Conservation (phyloP, 2,113 vertebrate genomes). For the Charadrius vociferus region DNA sequence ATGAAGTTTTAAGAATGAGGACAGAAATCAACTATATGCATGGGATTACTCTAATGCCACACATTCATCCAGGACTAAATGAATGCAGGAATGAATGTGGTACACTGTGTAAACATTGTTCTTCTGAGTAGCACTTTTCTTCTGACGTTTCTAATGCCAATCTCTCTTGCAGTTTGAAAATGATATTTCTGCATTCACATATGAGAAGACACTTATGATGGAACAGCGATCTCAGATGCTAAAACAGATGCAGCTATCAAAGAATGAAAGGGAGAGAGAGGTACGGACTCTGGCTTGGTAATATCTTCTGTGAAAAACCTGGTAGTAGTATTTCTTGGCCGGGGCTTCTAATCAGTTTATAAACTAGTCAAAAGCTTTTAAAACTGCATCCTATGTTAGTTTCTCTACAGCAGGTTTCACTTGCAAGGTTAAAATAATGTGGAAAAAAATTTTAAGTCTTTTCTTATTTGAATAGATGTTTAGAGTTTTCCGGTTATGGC, state of each 20-base stretch:
- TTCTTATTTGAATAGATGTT: not conserved
- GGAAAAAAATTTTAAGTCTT: not conserved
- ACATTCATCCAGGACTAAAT: not conserved
- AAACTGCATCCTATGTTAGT: not conserved
- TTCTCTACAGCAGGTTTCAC: not conserved
- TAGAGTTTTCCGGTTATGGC: not conserved
- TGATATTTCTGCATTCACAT: slow-evolving; percentile 97
- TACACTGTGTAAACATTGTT: not conserved
- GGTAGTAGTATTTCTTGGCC: not conserved
- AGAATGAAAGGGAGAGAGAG: slow-evolving; percentile 92
- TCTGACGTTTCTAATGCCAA: not conserved
- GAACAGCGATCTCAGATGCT: slow-evolving; percentile 97
- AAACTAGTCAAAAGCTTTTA: not conserved
- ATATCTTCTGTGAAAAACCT: not conserved
- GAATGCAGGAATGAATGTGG: not conserved
- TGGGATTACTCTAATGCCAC: not conserved
- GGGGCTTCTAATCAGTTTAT: not conserved
- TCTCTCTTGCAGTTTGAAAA: slow-evolving; percentile 85
- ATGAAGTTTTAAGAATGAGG: not conserved
- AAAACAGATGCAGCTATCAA: slow-evolving; percentile 96
- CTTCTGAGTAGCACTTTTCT: not conserved
- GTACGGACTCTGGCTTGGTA: slow-evolving; percentile 57
- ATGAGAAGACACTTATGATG: slow-evolving; percentile 96
- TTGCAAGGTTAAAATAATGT: not conserved
- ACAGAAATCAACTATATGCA: not conserved